These are phyloP conservation scores for Acleris literana DNA, from an alignment of 2,888 invertebrate species.

Conservation along the genomic window DNA sequence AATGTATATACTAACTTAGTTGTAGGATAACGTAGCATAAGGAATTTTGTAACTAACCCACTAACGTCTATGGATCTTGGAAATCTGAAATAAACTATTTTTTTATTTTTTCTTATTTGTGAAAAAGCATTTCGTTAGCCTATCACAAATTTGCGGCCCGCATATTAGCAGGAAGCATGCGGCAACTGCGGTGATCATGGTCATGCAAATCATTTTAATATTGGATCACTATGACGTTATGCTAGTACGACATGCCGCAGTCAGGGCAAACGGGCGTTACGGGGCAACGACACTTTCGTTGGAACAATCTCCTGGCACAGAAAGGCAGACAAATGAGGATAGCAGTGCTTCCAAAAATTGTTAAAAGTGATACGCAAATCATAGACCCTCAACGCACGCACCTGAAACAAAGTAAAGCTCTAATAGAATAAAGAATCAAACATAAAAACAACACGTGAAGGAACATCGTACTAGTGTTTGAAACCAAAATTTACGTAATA, in stretches of 20 bases:
- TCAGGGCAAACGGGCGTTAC: slow-evolving; percentile 49
- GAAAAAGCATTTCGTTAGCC: slow-evolving; percentile 40
- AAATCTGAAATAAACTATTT: too few species aligned
- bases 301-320: slow-evolving; percentile 38
- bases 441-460: not conserved
- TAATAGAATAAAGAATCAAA: slow-evolving; percentile 12
- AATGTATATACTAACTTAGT: too few species aligned
- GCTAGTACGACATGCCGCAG: slow-evolving; percentile 51
- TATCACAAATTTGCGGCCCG: slow-evolving; percentile 55
- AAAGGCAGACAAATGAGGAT: slow-evolving; percentile 42
- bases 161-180: slow-evolving; percentile 47
- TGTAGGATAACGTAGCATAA: too few species aligned
- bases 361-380: slow-evolving; percentile 48
- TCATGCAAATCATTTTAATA: slow-evolving; percentile 56
- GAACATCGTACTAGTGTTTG: not conserved
- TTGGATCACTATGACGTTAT: not conserved
- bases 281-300: slow-evolving; percentile 48
- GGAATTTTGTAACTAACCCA: too few species aligned
- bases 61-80: too few species aligned
- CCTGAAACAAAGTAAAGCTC: slow-evolving; percentile 24
- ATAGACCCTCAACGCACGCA: slow-evolving; percentile 36
- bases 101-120: too few species aligned
- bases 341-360: slow-evolving; percentile 42
- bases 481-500: not conserved
- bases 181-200: slow-evolving; percentile 41